These are phyloP conservation scores for Drosophila chauvacae DNA, from an alignment of 1,140 invertebrate species.

Conservation along the genomic window DNA sequence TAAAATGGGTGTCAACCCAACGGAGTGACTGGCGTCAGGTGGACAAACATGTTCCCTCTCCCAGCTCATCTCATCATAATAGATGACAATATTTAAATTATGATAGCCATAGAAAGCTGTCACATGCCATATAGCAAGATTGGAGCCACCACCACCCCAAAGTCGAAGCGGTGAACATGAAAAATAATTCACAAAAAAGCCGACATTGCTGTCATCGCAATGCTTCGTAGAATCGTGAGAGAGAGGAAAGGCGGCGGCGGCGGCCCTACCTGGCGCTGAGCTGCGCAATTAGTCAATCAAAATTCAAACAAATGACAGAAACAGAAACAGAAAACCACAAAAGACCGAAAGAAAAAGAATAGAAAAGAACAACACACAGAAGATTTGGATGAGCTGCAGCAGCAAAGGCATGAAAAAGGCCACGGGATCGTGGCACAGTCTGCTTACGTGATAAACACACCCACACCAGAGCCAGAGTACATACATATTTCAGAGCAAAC, in stretches of 20 bases:
- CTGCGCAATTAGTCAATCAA: constrained; percentile 82
- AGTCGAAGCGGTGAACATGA: constrained; percentile 46
- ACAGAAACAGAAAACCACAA: constrained; percentile 23
- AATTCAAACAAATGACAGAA: constrained; percentile 77
- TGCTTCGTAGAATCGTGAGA: constrained; percentile 3
- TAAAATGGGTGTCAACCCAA: constrained; percentile 23
- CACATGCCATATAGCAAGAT: constrained; percentile 25
- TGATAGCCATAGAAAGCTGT: constrained; percentile 66
- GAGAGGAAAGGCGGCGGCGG: background rate
- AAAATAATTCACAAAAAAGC: constrained; percentile 29
- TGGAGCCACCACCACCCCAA: constrained; percentile 20
- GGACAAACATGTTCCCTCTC: constrained; percentile 47
- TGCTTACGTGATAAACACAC: constrained; percentile 73
- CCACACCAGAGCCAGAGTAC: constrained; percentile 11
- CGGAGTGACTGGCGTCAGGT: constrained; percentile 71
- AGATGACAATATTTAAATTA: constrained; percentile 82
- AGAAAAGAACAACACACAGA: constrained; percentile 12
- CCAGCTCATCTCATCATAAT: constrained; percentile 31
- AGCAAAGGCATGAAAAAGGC: constrained; percentile 74
- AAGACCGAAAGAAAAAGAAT: background rate
- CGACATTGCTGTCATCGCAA: constrained; percentile 12
- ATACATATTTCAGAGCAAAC: constrained; percentile 52
- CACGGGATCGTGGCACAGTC: constrained; percentile 73
- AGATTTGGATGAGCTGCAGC: constrained; percentile 24
- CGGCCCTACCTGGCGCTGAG: constrained; percentile 45